Percentiles rank a stretch among this genome's conserved stretches.
Evolutionary conservation across 1,140 invertebrate genomes (phyloP).

Genomic region (Philopotamus ludificatus): DNA sequence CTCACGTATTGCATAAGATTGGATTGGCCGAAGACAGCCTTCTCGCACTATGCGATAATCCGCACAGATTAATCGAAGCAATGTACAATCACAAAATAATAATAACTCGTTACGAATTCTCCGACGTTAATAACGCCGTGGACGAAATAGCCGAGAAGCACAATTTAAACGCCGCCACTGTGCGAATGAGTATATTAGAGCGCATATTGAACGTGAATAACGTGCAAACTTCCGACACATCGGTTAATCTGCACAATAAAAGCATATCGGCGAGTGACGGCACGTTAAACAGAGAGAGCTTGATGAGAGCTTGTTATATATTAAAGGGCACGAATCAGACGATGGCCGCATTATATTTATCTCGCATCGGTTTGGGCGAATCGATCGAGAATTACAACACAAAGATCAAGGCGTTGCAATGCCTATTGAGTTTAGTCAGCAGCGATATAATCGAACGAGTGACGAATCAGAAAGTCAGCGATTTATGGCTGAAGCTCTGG

Average conservation of each 20-base stretch:
- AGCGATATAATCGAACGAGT: constrained; percentile 52
- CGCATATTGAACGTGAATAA: constrained; percentile 48
- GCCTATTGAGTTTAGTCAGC: constrained; percentile 52
- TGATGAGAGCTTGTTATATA: constrained; percentile 54
- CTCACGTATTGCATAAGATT: constrained; percentile 58
- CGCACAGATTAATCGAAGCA: constrained; percentile 55
- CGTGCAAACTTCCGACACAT: constrained; percentile 42
- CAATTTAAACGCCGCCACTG: constrained; percentile 50
- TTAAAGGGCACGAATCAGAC: constrained; percentile 54
- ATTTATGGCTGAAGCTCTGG: constrained; percentile 49
- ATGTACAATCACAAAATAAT: constrained; percentile 57
- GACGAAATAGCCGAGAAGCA: constrained; percentile 59
- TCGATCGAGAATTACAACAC: constrained; percentile 52
- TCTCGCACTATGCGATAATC: constrained; percentile 55
- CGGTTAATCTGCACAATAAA: constrained; percentile 36
- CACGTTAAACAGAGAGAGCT: constrained; percentile 45
- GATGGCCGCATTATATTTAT: constrained; percentile 54
- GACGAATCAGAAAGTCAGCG: constrained; percentile 47
- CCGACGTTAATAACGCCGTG: constrained; percentile 57
- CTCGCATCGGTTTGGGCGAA: constrained; percentile 53
- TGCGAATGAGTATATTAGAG: constrained; percentile 54
- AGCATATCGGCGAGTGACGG: constrained; percentile 17
- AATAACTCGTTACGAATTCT: constrained; percentile 51
- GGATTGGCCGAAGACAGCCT: constrained; percentile 58
- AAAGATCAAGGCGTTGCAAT: constrained; percentile 53